Base-by-base conservation (phyloP, 2,113 vertebrate genomes). In the Anoplopoma fimbria region DNA sequence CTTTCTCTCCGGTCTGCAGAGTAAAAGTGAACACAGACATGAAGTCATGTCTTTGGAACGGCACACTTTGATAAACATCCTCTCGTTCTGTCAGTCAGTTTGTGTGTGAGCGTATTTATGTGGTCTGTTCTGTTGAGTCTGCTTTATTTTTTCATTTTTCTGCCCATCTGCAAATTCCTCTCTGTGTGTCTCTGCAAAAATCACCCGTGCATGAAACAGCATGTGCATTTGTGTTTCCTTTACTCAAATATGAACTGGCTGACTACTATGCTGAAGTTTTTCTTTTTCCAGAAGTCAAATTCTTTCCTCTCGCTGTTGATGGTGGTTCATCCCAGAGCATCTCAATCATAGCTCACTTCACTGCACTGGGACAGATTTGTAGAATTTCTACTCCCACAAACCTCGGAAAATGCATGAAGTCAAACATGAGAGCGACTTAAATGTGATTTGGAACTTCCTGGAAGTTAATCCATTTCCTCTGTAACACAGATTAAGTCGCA, bases 271-370 rank as follows among this genome's bases (percentile, higher is more conserved):
- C n/a, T n/a, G n/a, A n/a, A n/a, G n/a, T n/a, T n/a, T n/a, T n/a
- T n/a, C n/a, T n/a, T n/a, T n/a, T n/a, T n/a, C 87, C 85, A 86
- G 29, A 68, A 82, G 61, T 42, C 27, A 49, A 65, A 78, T 86
- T 86, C 75, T 78, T 89, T 87, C 84, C 78, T 75, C 64, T 82
- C 62, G 27, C 23, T 27, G 53, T 63, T 55, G 73, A 40, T 57
- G 61, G 27, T 73, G 29, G 25, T 75, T 85, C 74, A 80, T 76
- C 77, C 55, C 73, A 47, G 74, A 88, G 79, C 77, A 71, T 84
- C 73, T 91, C 79, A 25, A 1, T 85, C 78, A 71, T 19, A 9
- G 19, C 69, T 58, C 71, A n/a, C n/a, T n/a, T n/a, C n/a, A n/a
- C n/a, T n/a, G n/a, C n/a, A n/a, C n/a, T n/a, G n/a, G n/a, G n/a